Base-by-base conservation (phyloP, 2,797 vertebrate genomes). In the Arnoldichthys spilopterus region DNA sequence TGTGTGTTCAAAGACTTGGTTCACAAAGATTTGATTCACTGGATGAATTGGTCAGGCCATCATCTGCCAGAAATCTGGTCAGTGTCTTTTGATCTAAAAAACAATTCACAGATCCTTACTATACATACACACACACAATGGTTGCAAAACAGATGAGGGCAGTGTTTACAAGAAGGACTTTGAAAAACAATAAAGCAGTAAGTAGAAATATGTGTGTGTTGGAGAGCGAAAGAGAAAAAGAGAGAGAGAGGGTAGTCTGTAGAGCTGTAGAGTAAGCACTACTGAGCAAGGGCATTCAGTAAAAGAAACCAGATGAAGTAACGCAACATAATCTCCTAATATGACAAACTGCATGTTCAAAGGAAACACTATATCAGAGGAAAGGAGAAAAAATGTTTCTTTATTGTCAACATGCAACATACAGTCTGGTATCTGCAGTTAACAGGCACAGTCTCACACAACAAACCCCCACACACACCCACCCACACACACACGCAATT, bases 331-430 rank as follows among this genome's bases (percentile, higher is more conserved):
- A 40, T 66, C 63, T 70, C 8, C 28, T 4, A 22, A 18, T 53
- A 26, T 4, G 9, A 47, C 34, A 30, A 64, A 45, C 12, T 7
- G 16, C 84, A 76, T 15, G n/a, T 51, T 24, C 59, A 72, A 51
- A 75, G 34, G 79, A 80, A 63, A 59, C 51, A 78, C 6, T 40
- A 68, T 4, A 72, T 54, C 47, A 84, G 76, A 87, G 62, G 51
- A 67, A 83, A 71, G 87, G 84, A 90, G 89, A 91, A 95, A 96
- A 95, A 91, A 88, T 85, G 80, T 6, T 66, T 93, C 95, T 95
- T 96, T 97, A 92, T 95, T 95, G 95, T 93, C 90, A 93, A 95
- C 98, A 98, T 98, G 97, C 97, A 96, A 95, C 95, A 95, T 96
- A 97, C 96, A 96, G 90, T 92, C 94, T 94, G 93, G 91, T 92